These are phyloP conservation scores for Ovis canadensis DNA, from an alignment of 2,113 vertebrate genomes.

Conservation along the genomic window DNA sequence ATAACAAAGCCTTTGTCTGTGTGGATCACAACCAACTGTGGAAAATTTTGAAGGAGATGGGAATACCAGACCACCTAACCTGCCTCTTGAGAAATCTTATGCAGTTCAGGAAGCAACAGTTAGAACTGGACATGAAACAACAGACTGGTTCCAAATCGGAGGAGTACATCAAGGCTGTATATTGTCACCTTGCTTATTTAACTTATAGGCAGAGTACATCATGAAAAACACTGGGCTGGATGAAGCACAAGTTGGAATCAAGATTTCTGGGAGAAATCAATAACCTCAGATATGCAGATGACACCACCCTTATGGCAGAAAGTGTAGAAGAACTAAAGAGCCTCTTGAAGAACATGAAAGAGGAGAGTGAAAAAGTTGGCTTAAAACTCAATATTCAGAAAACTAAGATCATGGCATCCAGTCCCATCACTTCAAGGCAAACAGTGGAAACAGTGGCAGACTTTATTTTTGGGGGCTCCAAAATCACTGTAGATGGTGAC, in stretches of 20 bases:
- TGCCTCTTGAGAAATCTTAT: background rate
- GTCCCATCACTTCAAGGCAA: background rate
- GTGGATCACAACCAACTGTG: background rate
- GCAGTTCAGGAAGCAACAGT: background rate
- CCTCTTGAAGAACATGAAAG: background rate
- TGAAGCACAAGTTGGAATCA: background rate
- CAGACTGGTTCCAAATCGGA: rapidly evolving
- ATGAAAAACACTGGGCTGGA: background rate
- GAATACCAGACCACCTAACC: background rate
- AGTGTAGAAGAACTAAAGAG: background rate
- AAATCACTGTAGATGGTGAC: background rate
- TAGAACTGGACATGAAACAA: background rate
- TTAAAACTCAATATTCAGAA: background rate
- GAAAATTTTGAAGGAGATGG: background rate
- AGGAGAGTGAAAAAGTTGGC: background rate
- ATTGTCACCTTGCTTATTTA: background rate
- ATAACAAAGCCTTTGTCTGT: background rate
- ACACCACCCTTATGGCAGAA: background rate
- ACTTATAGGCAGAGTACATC: background rate
- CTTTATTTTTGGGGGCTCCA: background rate
- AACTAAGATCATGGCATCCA: background rate
- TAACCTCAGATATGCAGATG: background rate
- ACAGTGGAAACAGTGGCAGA: background rate
- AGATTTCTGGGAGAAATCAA: background rate
- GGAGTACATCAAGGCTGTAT: background rate